Evolutionary conservation across 2,113 vertebrate species (phyloP).

Genomic region (Meles meles): DNA sequence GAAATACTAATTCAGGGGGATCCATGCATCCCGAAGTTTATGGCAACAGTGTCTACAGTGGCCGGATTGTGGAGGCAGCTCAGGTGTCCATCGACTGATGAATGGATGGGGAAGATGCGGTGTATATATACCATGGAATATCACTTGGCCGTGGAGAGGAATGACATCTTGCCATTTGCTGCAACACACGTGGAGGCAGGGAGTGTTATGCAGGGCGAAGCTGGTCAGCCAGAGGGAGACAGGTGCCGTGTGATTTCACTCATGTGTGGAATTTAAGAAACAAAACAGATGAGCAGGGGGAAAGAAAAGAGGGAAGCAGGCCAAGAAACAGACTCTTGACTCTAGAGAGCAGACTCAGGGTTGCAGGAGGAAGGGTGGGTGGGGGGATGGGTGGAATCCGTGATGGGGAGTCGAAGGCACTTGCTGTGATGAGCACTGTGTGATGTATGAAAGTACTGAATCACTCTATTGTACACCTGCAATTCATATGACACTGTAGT

Average conservation of each 20-base stretch:
- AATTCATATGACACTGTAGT: background rate
- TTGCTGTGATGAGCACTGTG: background rate
- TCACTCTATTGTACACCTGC: background rate
- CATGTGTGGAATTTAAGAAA: background rate
- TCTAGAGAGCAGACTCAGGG: background rate
- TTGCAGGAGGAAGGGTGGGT: background rate
- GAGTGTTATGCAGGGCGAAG: background rate
- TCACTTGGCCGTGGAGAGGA: background rate
- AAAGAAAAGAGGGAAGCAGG: background rate
- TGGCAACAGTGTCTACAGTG: background rate
- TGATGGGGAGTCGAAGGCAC: background rate
- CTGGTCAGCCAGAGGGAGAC: background rate
- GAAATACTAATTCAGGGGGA: background rate
- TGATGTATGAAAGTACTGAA: background rate
- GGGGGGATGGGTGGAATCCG: background rate
- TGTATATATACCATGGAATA: background rate
- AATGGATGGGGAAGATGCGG: background rate
- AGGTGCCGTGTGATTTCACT: background rate
- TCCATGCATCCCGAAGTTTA: background rate
- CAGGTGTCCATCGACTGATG: background rate
- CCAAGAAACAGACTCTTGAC: background rate
- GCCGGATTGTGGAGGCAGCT: background rate
- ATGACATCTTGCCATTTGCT: background rate
- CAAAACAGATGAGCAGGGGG: background rate
- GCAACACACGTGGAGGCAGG: fast-evolving